Evolutionary conservation across 2,113 vertebrate genomes (phyloP).

Genomic region (Ptyas mucosa): DNA sequence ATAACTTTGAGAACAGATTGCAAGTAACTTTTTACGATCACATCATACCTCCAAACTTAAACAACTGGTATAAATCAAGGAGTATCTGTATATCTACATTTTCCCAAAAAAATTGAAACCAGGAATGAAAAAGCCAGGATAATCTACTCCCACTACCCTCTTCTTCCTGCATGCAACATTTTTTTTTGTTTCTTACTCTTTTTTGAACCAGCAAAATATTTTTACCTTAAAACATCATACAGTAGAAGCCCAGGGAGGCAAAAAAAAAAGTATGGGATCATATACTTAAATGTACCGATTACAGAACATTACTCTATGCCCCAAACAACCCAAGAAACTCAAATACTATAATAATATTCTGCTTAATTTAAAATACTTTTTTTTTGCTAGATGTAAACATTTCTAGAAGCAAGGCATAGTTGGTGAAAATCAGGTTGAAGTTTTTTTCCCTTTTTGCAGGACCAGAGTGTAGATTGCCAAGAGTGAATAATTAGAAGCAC

Average conservation of each 20-base stretch:
- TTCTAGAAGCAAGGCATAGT: not conserved
- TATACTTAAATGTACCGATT: not conserved
- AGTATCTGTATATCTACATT: not conserved
- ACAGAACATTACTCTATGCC: not conserved
- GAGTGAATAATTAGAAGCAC: not conserved
- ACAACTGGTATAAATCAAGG: not conserved
- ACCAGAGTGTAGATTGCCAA: not conserved
- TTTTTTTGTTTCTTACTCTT: not conserved
- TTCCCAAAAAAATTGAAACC: not conserved
- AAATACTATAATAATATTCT: not conserved
- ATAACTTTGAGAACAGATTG: not conserved
- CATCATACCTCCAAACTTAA: not conserved
- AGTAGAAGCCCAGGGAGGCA: too few species aligned
- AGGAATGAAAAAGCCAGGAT: not conserved
- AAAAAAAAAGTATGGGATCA: not conserved
- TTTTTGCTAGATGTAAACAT: not conserved
- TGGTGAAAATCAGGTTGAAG: not conserved
- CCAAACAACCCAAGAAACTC: not conserved
- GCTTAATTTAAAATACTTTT: not conserved
- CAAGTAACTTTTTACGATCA: not conserved
- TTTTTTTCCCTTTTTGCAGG: not conserved
- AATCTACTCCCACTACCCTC: not conserved
- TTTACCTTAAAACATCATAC: not conserved
- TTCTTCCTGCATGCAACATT: not conserved
- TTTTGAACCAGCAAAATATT: not conserved